phyloP scores from a whole-genome alignment of 2,797 vertebrate species.

The Sibirionetta formosa region DNA sequence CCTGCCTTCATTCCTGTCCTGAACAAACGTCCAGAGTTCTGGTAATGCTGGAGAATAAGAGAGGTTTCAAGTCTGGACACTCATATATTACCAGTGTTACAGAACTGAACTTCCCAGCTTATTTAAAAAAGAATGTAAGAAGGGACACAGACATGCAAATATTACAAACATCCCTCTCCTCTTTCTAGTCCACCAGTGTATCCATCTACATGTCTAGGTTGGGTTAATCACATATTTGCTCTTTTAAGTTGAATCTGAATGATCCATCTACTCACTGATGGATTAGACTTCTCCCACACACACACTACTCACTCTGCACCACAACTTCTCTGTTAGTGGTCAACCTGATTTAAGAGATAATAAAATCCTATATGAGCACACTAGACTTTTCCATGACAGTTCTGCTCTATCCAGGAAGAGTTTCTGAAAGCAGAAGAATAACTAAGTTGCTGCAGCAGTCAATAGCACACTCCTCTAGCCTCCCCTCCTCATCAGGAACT shows the following conservation, averaged over 20 bases:
- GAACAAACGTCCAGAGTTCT: background rate
- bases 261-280: background rate
- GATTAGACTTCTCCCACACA: background rate
- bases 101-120: background rate
- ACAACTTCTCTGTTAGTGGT: background rate
- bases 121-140: background rate
- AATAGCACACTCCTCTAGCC: background rate
- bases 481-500: rapidly evolving
- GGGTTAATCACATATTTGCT: background rate
- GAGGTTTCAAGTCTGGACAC: background rate
- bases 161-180: background rate
- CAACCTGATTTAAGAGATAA: background rate
- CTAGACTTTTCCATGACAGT: background rate
- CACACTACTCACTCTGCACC: rapidly evolving
- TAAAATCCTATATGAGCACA: background rate
- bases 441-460: background rate
- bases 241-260: background rate
- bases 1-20: background rate
- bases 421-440: background rate
- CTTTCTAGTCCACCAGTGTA: background rate
- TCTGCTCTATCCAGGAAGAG: rapidly evolving
- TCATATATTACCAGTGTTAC: background rate
- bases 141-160: background rate
- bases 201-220: background rate
- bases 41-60: background rate